Evolutionary conservation across 2,797 vertebrate species (phyloP), one percentile per base, ranked within the genome.

Genomic region (Galago senegalensis): DNA sequence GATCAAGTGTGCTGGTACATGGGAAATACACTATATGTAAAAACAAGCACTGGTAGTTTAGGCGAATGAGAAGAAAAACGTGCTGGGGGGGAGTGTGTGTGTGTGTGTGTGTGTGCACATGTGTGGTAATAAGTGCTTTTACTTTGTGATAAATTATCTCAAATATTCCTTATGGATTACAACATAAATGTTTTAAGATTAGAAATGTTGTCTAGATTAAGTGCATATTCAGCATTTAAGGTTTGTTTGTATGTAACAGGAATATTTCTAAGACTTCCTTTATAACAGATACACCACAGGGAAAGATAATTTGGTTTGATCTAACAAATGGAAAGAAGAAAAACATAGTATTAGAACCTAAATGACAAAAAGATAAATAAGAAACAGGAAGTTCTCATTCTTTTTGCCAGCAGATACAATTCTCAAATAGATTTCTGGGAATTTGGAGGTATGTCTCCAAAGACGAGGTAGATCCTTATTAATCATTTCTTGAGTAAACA

Each of bases 21-120:
- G 98, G 98, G 98, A 99, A 99, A 98, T 98, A 98, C 98, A 98
- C 98, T 98, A 98, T 98, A 99, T 98, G 98, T 98, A 98, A 98
- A 99, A 99, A 98, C 98, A 99, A 98, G 98, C 97, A 98, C 96
- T 97, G 97, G 98, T 98, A 98, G 98, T 98, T 98, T 98, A 98
- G 98, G 98, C 37, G 97, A 98, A 98, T 96, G 95, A 97, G 61
- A 97, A 95, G 81, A 93, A 96, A 98, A 98, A 97, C 88, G 96
- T 58, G 87, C 6, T 88, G 86, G n/a, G 53, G 85, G 91, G 92
- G 86, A 0, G 4, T 11, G 20, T 10, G 21, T 43, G 23, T 97
- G 43, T 58, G 25, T 14, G 31, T 11, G 27, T 1, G n/a, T 2
- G 17, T 31, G 37, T 13, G 2, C 46, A 46, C 23, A 1, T 97